These are phyloP conservation scores for Sacculina carcini DNA, from an alignment of 2,888 invertebrate genomes.

Conservation along the genomic window DNA sequence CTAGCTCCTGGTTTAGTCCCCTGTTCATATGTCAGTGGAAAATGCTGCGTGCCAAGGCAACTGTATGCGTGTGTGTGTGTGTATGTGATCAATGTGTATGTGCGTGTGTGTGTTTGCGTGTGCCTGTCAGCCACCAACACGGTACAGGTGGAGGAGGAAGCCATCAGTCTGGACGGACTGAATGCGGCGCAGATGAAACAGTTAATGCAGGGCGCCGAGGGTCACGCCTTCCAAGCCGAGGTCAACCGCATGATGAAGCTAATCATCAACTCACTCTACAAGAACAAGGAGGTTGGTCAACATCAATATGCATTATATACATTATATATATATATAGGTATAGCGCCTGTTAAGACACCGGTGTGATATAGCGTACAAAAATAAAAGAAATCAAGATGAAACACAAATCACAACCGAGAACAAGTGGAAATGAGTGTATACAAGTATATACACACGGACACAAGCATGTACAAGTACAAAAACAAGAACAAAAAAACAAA, in stretches of 20 bases:
- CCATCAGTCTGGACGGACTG: constrained; percentile 78
- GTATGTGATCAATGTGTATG: not conserved
- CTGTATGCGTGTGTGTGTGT: not conserved
- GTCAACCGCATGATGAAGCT: constrained; percentile 99
- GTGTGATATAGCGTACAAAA: too few relatives aligned
- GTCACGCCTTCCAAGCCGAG: constrained; percentile 59
- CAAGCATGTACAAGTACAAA: too few relatives aligned
- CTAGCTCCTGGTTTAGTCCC: too few relatives aligned
- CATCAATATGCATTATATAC: too few relatives aligned
- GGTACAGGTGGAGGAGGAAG: constrained; percentile 74
- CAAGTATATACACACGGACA: too few relatives aligned
- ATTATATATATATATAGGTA: too few relatives aligned
- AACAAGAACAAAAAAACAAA: too few relatives aligned
- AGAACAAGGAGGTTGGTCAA: constrained; percentile 80
- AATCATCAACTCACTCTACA: constrained; percentile 94
- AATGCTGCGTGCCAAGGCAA: not conserved
- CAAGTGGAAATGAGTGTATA: too few relatives aligned
- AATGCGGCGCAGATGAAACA: constrained; percentile 83
- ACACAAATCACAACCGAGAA: too few relatives aligned
- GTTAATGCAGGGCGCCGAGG: constrained; percentile 61
- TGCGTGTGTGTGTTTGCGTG: not conserved
- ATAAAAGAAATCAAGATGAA: too few relatives aligned
- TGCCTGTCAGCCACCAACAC: constrained; percentile 7
- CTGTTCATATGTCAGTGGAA: too few relatives aligned
- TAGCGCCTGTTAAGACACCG: too few relatives aligned